Evolutionary conservation across 2,888 invertebrate genomes (phyloP).

Genomic region (Hetaerina titia): DNA sequence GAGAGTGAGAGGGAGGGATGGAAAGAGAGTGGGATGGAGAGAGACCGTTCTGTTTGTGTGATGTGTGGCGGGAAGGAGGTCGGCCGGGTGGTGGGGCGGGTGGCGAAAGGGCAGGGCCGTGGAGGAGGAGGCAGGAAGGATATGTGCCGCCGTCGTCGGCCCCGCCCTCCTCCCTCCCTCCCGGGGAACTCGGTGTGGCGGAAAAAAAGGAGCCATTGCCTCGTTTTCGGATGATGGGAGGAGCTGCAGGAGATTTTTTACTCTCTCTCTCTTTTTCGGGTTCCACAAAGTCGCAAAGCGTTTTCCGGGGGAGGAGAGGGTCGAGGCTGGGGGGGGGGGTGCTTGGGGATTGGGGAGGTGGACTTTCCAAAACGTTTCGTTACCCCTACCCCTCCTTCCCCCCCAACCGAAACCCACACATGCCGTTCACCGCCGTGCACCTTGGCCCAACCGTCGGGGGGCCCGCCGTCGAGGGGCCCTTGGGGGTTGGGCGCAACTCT

Average conservation of each 20-base stretch:
- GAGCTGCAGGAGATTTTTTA: neutral
- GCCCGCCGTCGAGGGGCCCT: no score
- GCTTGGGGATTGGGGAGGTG: no score
- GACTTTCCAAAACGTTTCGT: no score
- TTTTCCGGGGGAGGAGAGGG: no score
- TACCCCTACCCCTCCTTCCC: no score
- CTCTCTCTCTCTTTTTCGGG: neutral
- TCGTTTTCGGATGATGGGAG: constrained; percentile 4
- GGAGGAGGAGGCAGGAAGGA: neutral
- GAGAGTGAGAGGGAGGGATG: neutral
- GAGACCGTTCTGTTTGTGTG: neutral
- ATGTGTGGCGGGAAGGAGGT: constrained; percentile 17
- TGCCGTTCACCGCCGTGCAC: no score
- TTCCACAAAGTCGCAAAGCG: no score
- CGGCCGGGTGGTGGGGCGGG: neutral
- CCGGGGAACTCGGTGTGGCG: neutral
- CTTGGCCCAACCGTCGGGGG: no score
- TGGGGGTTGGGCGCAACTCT: no score
- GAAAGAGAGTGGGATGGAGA: neutral
- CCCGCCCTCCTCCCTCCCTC: neutral
- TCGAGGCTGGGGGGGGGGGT: no score
- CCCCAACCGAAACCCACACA: no score
- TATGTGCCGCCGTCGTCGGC: constrained; percentile 3
- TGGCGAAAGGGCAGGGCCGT: neutral
- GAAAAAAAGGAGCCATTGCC: neutral